Evolutionary conservation across 2,797 vertebrate genomes (phyloP), one percentile per base, ranked within the genome.

Genomic region (Sphenodon punctatus): DNA sequence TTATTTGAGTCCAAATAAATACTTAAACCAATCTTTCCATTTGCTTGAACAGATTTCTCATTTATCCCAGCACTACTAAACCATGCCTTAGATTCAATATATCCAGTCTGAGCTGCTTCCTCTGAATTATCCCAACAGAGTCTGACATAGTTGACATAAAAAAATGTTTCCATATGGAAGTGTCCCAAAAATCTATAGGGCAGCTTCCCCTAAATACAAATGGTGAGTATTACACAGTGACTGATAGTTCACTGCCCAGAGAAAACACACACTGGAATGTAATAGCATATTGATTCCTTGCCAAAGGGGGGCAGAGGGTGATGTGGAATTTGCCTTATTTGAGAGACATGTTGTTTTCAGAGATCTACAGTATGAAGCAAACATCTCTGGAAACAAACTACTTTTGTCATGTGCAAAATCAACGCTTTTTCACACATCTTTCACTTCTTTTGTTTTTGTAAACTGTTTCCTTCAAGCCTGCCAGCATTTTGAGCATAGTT

Each of bases 261-360:
- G 4, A 69, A 72, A 86, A 48, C 1, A 16, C 0, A 53, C 34
- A 67, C 34, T 19, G 11, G 5, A 7, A 22, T 80, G 85, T 85
- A 86, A 80, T 32, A n/a, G 2, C 27, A 16, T 78, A 32, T 46
- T 84, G 63, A 61, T 78, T 67, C 39, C 25, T 71, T 71, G 16
- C 32, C 30, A 60, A 39, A 16, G 11, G 68, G 4, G 78, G 25
- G n/a, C 42, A 15, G 6, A 9, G 27, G 32, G 12, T 15, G 25
- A 78, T 34, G 15, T 36, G 32, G 22, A 23, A 2, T 12, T 58
- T 9, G 15, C 38, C 8, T 58, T 45, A 67, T 67, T 39, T 46
- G 76, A 63, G 32, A 60, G 43, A 16, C 60, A 4, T 4, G 48
- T 49, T 8, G 27, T 34, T 17, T 65, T 5, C 1, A 73, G 48